Base-by-base conservation (phyloP, 2,888 invertebrate species). In the Troides oblongomaculatus region DNA sequence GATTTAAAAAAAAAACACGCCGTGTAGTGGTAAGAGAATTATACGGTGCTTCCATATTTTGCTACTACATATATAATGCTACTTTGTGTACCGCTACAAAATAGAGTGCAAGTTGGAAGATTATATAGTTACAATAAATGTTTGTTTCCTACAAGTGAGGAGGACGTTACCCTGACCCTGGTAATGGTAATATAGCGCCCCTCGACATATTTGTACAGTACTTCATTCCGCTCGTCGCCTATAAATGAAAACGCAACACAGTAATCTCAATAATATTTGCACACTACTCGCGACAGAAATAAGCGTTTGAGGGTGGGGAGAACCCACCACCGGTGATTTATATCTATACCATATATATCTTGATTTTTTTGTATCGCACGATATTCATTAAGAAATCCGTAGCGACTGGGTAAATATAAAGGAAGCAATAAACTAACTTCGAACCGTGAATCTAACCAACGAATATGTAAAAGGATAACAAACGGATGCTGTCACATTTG, bases 391-490 rank as follows among this genome's bases (percentile, higher is more conserved):
- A 59, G 58, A 21, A 50, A 23, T 62, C n/a, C 39, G 8, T 36
- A 62, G 23, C 36, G 25, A 56, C 14, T 58, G 8, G 57, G 12
- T 58, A 53, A 17, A 62, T 63, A 53, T 21, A 68, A 63, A 50
- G 50, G 58, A 68, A 63, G 50, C 68, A 23, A 61, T 61, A 61
- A 69, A 69, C 53, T 56, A 30, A 61, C n/a, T 60, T 50, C 23
- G 39, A 53, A 58, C 21, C 53, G 56, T 56, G 56, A 64, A 62
- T 60, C 56, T 39, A 59, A 67, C 56, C 53, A 14, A 64, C 64
- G 64, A 63, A 66, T 61, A 25, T 64, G 61, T 70, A 50, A 53
- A 67, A 70, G 70, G 67, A 70, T 57, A 70, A 70, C 61, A 30
- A 70, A 60, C 70, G 64, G 56, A 67, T 36, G 60, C 67, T 67